Evolutionary conservation across 2,113 vertebrate species (phyloP), one percentile per base, ranked within the genome.

Genomic region (Microcebus lehilahytsara): DNA sequence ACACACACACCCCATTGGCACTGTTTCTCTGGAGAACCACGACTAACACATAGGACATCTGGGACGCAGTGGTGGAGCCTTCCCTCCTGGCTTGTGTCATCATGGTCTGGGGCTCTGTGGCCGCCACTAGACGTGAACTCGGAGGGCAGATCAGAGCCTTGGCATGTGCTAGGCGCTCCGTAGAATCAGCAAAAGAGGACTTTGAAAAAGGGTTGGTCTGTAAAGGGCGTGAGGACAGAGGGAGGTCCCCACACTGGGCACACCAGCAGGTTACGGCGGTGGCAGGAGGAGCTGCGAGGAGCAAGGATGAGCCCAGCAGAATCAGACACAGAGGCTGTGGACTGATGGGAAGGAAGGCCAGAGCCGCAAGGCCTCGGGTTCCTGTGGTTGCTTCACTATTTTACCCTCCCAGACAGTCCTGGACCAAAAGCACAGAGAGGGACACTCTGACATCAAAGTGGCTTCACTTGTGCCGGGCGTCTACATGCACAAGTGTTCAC

Each of bases 251-350:
- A 25, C 6, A 0, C 6, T 25, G 9, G 9, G 14, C 23, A 62
- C 1, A 16, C 2, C 8, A 0, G 60, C 1, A 14, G 60, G 40
- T 53, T 4, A 9, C 0, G 1, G 80, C 34, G 11, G 23, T 13
- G 20, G 14, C 19, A 10, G 40, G 11, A 37, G 34, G 49, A 13
- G n/a, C 32, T 12, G 3, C 0, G 0, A 58, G 8, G 30, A 30
- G 34, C 0, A 0, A 84, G 51, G 58, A 6, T 0, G 0, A 12
- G 10, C 11, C 20, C 7, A 22, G 32, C 71, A 77, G 66, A 62
- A 16, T 6, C 22, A 17, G 51, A 60, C 27, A 42, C 14, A 0
- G 13, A 0, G 1, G 37, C 34, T 23, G 0, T 0, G 25, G 14
- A 20, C 60, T 0, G 49, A 56, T 9, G 20, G 1, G 37, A 17